A percentile compares a stretch with the other conserved stretches of the same genome.
phyloP scores from a whole-genome alignment of 1,140 invertebrate genomes.

The Pseudomyrmex sp. region DNA sequence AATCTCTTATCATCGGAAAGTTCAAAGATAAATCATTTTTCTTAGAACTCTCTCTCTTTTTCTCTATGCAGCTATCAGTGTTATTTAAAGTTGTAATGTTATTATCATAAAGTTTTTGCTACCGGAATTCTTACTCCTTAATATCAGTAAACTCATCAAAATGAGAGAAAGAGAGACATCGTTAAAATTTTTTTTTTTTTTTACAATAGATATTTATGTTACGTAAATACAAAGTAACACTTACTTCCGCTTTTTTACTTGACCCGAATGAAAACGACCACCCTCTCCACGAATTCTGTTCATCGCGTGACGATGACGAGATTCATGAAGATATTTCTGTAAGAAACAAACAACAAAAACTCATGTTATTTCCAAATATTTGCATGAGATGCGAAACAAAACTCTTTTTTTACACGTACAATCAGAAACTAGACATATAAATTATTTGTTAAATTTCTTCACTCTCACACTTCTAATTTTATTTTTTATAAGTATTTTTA shows the following conservation, averaged over 20 bases:
- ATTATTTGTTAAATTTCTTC: not conserved
- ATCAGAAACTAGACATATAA: not conserved
- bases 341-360: slow-evolving; percentile 74
- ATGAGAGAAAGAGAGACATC: slow-evolving; percentile 30
- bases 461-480: not conserved
- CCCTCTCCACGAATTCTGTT: slow-evolving; percentile 98
- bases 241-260: slow-evolving; percentile 87
- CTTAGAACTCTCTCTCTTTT: too few relatives aligned
- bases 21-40: too few relatives aligned
- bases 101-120: slow-evolving; percentile 72
- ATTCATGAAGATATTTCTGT: slow-evolving; percentile 99
- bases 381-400: not conserved
- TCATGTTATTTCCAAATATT: not conserved
- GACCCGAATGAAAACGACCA: slow-evolving; percentile 96
- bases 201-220: not conserved
- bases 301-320: slow-evolving; percentile 98
- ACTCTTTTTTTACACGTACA: not conserved
- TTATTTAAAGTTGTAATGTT: slow-evolving; percentile 75
- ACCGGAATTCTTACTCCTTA: slow-evolving; percentile 71
- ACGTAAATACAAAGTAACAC: slow-evolving; percentile 52
- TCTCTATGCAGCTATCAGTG: slow-evolving; percentile 62
- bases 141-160: slow-evolving; percentile 66
- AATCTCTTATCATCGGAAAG: too few relatives aligned
- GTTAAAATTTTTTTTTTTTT: slow-evolving; percentile 29
- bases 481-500: not conserved